Conservation (phyloP, 2,797 vertebrate species). For the Capromys pilorides region DNA sequence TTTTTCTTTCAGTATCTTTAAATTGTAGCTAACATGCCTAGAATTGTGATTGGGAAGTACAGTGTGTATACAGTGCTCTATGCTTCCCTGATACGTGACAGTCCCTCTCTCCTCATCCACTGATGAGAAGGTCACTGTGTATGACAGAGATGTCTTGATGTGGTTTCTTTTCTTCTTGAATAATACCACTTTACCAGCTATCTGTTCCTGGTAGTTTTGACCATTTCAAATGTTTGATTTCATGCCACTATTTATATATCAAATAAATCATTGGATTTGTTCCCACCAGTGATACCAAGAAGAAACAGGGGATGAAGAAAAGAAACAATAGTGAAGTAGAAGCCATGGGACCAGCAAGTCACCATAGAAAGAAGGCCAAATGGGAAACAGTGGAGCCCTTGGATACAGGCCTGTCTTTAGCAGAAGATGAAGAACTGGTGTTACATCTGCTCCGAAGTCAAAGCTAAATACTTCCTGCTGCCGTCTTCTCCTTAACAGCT, state of each 20-base stretch:
- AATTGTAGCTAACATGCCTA: neutral
- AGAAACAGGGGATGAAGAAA: constrained; percentile 82
- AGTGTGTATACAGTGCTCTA: fast-evolving
- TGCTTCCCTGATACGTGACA: neutral
- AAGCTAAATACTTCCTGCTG: constrained; percentile 80
- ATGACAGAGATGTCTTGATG: neutral
- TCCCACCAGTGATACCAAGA: constrained; percentile 84
- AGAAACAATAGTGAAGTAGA: constrained; percentile 79
- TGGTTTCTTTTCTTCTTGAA: constrained; percentile 32
- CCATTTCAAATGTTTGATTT: constrained; percentile 81
- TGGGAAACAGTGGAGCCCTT: constrained; percentile 83
- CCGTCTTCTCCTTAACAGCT: constrained; percentile 57
- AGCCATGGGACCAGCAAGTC: constrained; percentile 55
- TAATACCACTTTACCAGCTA: constrained; percentile 71
- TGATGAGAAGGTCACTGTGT: neutral
- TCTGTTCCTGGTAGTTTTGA: constrained; percentile 59
- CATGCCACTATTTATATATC: constrained; percentile 78
- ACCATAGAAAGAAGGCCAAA: constrained; percentile 83
- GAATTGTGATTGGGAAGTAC: neutral
- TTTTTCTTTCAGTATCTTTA: neutral
- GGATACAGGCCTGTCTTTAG: constrained; percentile 92
- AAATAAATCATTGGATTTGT: constrained; percentile 83
- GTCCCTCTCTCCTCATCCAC: neutral
- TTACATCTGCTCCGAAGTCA: constrained; percentile 88
- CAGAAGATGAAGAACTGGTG: constrained; percentile 92